Evolutionary conservation across 2,113 vertebrate species (phyloP), one percentile per base, ranked within the genome.

Genomic region (Chroicocephalus ridibundus): DNA sequence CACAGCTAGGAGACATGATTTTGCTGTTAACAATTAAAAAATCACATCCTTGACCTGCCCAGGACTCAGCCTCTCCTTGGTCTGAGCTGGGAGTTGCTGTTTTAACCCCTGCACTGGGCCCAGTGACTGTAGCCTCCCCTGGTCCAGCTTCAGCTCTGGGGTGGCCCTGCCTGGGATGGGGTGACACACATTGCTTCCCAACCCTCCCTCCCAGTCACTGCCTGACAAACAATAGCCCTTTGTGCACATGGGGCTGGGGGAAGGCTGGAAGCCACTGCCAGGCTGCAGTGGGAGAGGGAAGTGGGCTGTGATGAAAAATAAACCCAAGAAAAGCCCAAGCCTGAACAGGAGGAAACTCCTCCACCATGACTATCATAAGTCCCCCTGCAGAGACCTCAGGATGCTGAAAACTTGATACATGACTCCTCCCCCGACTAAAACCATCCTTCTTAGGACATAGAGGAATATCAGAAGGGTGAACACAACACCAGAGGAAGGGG

Each of bases 161-260:
- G 3, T 27, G 17, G 44, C 10, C 18, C 15, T 1, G 1, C 29
- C 36, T 17, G 6, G 4, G 7, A 46, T 5, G 13, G 14, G 10
- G 24, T 38, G 38, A 52, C 14, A 44, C 18, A 60, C 11, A 7
- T 5, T 5, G 4, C 4, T 25, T 4, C 15, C 15, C 4, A 12
- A 7, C 9, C 22, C 58, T 17, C 3, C 26, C 19, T 5, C 1
- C 3, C 8, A 15, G 13, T 20, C 27, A 47, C 4, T 60, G 42
- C 34, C 15, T 49, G 19, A 13, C 15, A 65, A 42, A 92, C 4
- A 26, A 29, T 3, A 22, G 29, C 5, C 8, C 8, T 74, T 46
- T 46, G 15, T 55, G 20, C 24, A 4, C 10, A 6, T 19, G 20
- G 19, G 36, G 8, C 32, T 42, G 29, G 5, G 8, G 10, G 15